These are phyloP conservation scores for Zenarchopterus dispar DNA, from an alignment of 2,797 vertebrate genomes.

Conservation along the genomic window DNA sequence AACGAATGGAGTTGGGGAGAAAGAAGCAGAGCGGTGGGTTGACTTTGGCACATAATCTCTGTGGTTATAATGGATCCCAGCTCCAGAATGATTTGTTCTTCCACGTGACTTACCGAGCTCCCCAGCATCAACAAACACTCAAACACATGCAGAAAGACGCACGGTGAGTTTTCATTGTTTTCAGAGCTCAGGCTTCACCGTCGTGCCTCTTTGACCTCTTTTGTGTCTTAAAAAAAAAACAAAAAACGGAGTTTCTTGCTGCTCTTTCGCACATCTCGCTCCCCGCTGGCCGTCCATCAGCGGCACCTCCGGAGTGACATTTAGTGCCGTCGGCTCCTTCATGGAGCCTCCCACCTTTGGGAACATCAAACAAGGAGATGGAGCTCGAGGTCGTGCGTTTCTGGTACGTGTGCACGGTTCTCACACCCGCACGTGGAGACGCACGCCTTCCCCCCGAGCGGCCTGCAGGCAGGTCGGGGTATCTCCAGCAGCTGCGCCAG, in stretches of 20 bases:
- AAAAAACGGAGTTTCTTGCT: conserved; percentile 10
- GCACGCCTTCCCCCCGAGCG: conserved; percentile 35
- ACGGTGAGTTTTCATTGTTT: conserved; percentile 58
- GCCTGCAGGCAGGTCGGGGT: conserved; percentile 61
- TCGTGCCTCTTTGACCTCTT: conserved; percentile 35
- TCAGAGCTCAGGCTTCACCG: conserved; percentile 40
- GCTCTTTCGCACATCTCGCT: conserved; percentile 48
- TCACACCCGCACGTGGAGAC: conserved; percentile 22
- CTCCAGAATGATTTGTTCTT: conserved; percentile 74
- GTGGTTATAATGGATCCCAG: conserved; percentile 79
- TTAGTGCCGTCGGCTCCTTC: conserved; percentile 46
- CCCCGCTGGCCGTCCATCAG: conserved; percentile 49
- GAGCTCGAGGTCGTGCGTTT: conserved; percentile 8
- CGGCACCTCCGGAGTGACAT: conserved; percentile 56
- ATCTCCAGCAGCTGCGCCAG: conserved; percentile 55
- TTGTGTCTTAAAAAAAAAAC: conserved; percentile 13
- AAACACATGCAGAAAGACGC: conserved; percentile 55
- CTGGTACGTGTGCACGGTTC: conserved; percentile 4
- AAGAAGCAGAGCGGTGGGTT: conserved; percentile 61
- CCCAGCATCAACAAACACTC: conserved; percentile 69
- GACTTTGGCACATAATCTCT: conserved; percentile 70
- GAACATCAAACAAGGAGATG: conserved; percentile 53
- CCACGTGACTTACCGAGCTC: conserved; percentile 74
- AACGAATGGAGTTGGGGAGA: conserved; percentile 58
- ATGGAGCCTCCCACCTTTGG: conserved; percentile 41